Base-by-base conservation (phyloP, 2,797 vertebrate species). In the Oryzias dopingdopingensis region DNA sequence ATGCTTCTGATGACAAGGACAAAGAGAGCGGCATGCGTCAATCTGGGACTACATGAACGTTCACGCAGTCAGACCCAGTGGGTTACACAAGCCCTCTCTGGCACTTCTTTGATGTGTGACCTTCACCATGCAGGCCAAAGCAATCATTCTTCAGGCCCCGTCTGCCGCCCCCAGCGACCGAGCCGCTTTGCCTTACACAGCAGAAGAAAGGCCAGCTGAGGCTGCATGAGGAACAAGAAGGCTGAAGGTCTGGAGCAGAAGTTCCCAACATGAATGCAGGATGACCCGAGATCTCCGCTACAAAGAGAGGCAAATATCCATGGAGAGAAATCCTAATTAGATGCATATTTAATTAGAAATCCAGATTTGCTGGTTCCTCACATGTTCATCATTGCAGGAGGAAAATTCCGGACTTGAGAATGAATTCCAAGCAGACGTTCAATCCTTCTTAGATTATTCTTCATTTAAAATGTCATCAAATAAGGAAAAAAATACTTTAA, bases 1-100 rank as follows among this genome's bases (percentile, higher is more conserved):
- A 59, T 68, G 76, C 68, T 64, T 65, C 79, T 59, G 55, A 70
- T 66, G 69, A 78, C 61, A 56, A 67, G 67, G 68, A 72, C 79
- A 74, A 14, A 70, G 53, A 70, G 63, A 70, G 60, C 49, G 74
- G 69, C 66, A 65, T 56, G 41, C 1, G 70, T 88, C 81, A 76
- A 48, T 82, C 78, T 18, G n/a, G 51, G 14, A 10, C 41, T 26
- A 48, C 55, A 26, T 40, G 15, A 61, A 43, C 40, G 52, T 46
- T 52, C 62, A 40, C 26, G 44, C 60, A 51, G 62, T 52, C 15
- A 67, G 47, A 52, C 56, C 67, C 68, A 6, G 14, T 67, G 69
- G 75, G 83, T 77, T 64, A 79, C 71, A 78, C 4, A n/a, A 66
- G 59, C 61, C 43, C 67, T 63, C 54, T 26, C 42, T 4, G 17